Base-by-base conservation (phyloP, 2,797 vertebrate species). In the Artibeus jamaicensis region DNA sequence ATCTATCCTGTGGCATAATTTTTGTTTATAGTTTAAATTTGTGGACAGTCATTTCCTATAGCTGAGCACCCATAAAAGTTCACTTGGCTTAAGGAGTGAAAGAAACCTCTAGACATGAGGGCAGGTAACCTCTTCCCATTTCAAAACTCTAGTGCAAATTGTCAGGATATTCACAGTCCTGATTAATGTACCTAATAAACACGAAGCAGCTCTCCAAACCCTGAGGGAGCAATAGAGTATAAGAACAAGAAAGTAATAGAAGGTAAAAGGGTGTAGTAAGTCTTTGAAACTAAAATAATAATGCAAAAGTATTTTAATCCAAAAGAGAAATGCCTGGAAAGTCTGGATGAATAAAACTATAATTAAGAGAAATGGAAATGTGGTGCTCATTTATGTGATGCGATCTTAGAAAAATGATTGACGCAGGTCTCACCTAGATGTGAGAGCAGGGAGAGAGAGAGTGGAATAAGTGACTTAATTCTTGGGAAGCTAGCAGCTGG, bases 181-280 rank as follows among this genome's bases (percentile, higher is more conserved):
- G 92, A 91, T 93, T 89, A 83, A 94, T 94, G 50, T 48, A 32
- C 76, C 92, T 93, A 93, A 97, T 95, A 96, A 96, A 83, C 57
- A 22, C 10, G 39, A 86, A 93, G 44, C 34, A 18, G 46, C 42
- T 89, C 74, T 97, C n/a, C 42, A 94, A 88, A 89, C 39, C 83
- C 68, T 34, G n/a, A 46, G 86, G 92, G 84, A 94, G 85, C 44
- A 46, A 83, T 78, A 50, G 32, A 74, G 55, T 62, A 46, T 48
- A 68, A 91, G 82, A 93, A 91, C 44, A 93, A 94, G 89, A 88
- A 95, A 73, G 39, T 85, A 90, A 85, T 32, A 55, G 65, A 86
- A 85, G 37, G 14, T 29, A 65, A 87, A 92, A 86, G 7, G 50
- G 32, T 85, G 7, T 9, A 34, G 37, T 62, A 48, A 90, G 86